Evolutionary conservation across 2,113 vertebrate genomes (phyloP), one percentile per base, ranked within the genome.

Genomic region (Nerophis ophidion): DNA sequence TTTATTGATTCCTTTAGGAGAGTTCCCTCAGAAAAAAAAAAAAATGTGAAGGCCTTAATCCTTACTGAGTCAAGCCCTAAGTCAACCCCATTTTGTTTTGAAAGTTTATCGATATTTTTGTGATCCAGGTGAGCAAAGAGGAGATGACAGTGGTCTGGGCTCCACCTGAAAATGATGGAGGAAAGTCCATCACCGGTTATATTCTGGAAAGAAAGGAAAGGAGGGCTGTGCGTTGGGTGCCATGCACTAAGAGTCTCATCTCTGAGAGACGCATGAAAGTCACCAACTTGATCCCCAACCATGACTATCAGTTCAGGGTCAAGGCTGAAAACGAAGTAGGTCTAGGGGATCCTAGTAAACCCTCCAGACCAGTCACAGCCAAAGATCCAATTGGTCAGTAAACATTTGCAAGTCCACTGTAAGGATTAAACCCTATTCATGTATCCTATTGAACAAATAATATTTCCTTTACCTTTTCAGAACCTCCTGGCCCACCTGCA

Each of bases 101-200:
- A 51, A 51, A 33, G 33, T 33, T 19, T 52, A 14, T 16, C 7
- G 7, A 6, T 16, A 8, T n/a, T 62, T 26, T 17, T 61, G 10
- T 74, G 6, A 16, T 70, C 3, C 57, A 88, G 86, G 81, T 88
- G 42, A 94, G 91, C 79, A 99, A 96, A 87, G 94, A 96, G 56
- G 97, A 99, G 77, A 98, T 98, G 96, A 99, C 97, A 7, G 96
- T 99, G 8, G 92, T 98, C 68, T 99, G 97, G 97, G 93, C 92
- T 81, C 93, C 96, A 76, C 97, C 97, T 70, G 95, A 96, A 84
- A 95, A 92, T 50, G 95, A 99, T 70, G 97, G 97, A 70, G 97
- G 97, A 53, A 99, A 98, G 84, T 98, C 97, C 15, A 95, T 99
- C 72, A 96, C 96, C 52, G 96, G 97, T 62, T 99, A 99, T 82